Evolutionary conservation across 2,797 vertebrate genomes (phyloP).

Genomic region (Limosa lapponica): DNA sequence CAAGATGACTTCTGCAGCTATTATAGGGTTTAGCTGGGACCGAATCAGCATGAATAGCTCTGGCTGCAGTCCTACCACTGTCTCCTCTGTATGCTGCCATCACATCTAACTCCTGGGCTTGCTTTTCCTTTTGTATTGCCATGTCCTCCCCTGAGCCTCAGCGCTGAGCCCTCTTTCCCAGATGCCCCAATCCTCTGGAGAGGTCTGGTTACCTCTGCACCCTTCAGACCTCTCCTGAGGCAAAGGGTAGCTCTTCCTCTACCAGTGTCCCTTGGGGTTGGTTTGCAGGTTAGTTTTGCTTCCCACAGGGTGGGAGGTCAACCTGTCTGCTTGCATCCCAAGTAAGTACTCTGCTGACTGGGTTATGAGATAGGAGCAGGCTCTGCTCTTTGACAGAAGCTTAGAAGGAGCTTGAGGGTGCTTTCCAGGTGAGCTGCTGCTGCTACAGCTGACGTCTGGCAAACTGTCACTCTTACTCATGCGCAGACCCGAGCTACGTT

Average conservation of each 20-base stretch:
- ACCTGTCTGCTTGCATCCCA: background rate
- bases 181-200: background rate
- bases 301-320: background rate
- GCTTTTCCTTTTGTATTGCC: background rate
- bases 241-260: background rate
- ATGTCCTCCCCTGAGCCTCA: background rate
- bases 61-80: background rate
- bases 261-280: background rate
- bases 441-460: background rate
- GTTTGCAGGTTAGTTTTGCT: background rate
- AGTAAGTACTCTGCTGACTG: background rate
- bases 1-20: background rate
- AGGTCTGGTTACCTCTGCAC: background rate
- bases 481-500: accelerated
- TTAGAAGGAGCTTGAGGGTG: background rate
- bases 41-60: background rate
- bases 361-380: background rate
- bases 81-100: background rate
- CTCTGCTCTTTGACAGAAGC: background rate
- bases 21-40: background rate
- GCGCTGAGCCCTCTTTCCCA: background rate
- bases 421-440: constrained; percentile 4
- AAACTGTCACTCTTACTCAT: background rate
- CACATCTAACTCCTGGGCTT: background rate
- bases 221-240: background rate